These are phyloP conservation scores for Lepidurus arcticus DNA, from an alignment of 1,140 invertebrate species.

Conservation along the genomic window DNA sequence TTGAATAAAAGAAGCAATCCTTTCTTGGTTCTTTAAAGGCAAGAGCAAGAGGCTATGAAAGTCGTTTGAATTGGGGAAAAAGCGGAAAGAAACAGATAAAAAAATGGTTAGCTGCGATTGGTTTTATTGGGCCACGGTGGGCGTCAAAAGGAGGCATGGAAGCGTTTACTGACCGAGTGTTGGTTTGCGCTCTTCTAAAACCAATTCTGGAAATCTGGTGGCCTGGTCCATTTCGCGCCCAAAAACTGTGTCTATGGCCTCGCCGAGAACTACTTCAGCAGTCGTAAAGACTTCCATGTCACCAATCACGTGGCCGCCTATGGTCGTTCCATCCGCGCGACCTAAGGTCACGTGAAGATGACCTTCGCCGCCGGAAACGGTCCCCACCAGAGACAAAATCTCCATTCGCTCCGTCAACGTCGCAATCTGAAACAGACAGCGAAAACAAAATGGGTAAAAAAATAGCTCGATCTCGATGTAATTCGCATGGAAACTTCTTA, in stretches of 20 bases:
- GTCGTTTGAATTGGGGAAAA: neutral
- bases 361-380: conserved; percentile 42
- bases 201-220: conserved; percentile 17
- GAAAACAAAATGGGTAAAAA: neutral
- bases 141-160: neutral
- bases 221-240: conserved; percentile 34
- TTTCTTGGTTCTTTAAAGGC: conserved; percentile 7
- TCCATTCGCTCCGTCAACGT: conserved; percentile 44
- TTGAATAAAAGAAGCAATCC: conserved; percentile 16
- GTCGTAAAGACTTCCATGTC: conserved; percentile 48
- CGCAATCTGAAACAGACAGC: conserved; percentile 38
- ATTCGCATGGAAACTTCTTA: neutral
- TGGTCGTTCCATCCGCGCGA: conserved; percentile 43
- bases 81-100: neutral
- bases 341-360: conserved; percentile 47
- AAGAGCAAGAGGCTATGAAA: conserved; percentile 19
- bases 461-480: neutral
- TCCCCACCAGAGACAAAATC: conserved; percentile 48
- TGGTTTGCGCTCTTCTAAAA: conserved; percentile 15
- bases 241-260: conserved; percentile 41
- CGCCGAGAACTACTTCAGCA: conserved; percentile 47
- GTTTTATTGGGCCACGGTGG: neutral
- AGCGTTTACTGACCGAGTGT: conserved; percentile 14
- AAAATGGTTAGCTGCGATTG: conserved; percentile 13
- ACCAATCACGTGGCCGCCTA: conserved; percentile 48